These are phyloP conservation scores for Limnothrissa miodon DNA, from an alignment of 2,113 vertebrate genomes.

Conservation along the genomic window DNA sequence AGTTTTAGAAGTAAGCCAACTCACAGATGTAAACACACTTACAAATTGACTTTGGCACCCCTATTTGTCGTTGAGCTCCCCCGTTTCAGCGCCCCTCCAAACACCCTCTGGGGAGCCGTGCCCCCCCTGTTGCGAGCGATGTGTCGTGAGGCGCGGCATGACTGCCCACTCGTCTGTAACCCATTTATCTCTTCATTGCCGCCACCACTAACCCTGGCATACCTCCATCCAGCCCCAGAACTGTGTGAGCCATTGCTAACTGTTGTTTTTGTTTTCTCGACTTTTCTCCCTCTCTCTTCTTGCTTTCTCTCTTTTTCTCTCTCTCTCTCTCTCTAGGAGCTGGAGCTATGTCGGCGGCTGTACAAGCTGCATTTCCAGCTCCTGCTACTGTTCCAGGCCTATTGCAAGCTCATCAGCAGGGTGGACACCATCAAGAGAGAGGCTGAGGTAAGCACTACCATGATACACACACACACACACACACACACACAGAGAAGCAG, in stretches of 20 bases:
- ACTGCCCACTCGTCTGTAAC: constrained; percentile 41
- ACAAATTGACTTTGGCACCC: no score
- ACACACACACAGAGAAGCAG: background rate
- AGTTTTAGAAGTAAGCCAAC: no score
- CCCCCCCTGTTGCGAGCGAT: no score
- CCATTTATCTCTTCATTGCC: constrained; percentile 48
- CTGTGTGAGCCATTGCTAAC: background rate
- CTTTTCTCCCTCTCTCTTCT: background rate
- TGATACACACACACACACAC: background rate
- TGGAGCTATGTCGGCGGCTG: constrained; percentile 93
- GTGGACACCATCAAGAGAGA: constrained; percentile 92
- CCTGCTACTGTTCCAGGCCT: constrained; percentile 96
- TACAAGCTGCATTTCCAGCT: constrained; percentile 98
- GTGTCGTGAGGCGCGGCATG: no score
- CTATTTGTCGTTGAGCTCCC: no score
- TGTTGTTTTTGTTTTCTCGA: background rate
- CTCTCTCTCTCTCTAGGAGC: constrained; percentile 75
- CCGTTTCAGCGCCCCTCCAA: no score
- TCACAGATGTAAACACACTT: no score
- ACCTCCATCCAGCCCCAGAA: constrained; percentile 45
- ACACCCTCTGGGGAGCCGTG: no score
- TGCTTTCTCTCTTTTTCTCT: background rate
- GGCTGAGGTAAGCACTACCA: constrained; percentile 79
- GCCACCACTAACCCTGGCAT: constrained; percentile 57
- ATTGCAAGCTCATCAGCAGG: constrained; percentile 93